phyloP scores from a whole-genome alignment of 2,888 invertebrate species.

The Epicampocera succincta region DNA sequence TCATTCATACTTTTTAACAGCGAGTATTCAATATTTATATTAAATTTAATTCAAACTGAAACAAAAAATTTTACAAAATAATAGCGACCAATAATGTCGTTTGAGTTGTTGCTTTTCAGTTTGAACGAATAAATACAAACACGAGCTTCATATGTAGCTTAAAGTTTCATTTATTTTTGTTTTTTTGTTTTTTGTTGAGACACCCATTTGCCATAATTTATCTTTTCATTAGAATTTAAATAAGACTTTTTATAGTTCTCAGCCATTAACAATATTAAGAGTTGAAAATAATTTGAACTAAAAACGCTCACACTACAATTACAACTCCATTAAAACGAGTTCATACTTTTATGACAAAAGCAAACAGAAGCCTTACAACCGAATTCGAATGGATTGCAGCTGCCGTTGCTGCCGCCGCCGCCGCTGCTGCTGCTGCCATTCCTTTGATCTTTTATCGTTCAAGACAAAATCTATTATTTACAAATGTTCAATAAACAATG shows the following conservation, averaged over 20 bases:
- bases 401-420: neutral
- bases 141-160: too few relatives aligned
- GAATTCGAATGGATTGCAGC: constrained; percentile 7
- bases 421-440: neutral
- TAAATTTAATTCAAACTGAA: too few relatives aligned
- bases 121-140: too few relatives aligned
- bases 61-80: too few relatives aligned
- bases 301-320: constrained; percentile 12
- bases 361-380: constrained; percentile 29
- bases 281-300: constrained; percentile 19
- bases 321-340: constrained; percentile 4
- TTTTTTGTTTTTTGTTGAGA: too few relatives aligned
- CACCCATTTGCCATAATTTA: too few relatives aligned
- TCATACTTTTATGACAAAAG: neutral
- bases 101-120: too few relatives aligned
- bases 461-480: constrained; percentile 49
- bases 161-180: too few relatives aligned
- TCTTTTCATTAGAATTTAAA: neutral
- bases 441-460: constrained; percentile 33
- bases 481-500: constrained; percentile 40
- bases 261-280: constrained; percentile 33
- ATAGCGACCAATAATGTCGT: too few relatives aligned
- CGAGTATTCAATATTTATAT: too few relatives aligned
- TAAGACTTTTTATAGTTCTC: constrained; percentile 1
- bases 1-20: too few relatives aligned